Conservation (phyloP, 2,113 vertebrate species). For the Rynchops niger region DNA sequence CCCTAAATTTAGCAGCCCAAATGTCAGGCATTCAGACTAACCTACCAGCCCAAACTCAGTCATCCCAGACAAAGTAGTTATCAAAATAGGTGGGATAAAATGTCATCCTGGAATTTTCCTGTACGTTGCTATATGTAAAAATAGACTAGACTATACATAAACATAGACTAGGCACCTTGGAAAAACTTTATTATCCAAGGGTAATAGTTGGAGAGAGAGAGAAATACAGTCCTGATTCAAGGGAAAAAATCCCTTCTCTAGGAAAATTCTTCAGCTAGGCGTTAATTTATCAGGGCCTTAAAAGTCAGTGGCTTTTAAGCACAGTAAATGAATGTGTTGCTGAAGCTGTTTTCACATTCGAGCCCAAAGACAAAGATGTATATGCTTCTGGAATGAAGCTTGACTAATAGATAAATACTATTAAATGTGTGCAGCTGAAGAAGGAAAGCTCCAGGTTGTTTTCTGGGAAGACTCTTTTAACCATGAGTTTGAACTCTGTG, state of each 20-base stretch:
- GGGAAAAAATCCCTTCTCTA: background rate
- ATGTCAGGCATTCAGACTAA: background rate
- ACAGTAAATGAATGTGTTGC: background rate
- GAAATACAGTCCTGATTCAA: background rate
- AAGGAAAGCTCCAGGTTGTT: background rate
- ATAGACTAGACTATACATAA: background rate
- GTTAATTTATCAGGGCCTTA: background rate
- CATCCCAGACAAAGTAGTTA: background rate
- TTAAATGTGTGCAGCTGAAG: background rate
- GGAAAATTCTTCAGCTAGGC: background rate
- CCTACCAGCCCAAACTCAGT: background rate
- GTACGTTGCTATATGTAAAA: background rate
- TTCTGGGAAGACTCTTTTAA: background rate
- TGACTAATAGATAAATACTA: background rate
- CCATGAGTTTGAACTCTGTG: background rate
- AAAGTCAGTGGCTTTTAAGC: background rate
- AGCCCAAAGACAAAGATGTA: background rate
- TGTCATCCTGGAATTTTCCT: background rate
- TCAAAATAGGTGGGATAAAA: background rate
- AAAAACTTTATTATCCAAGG: background rate
- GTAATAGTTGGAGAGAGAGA: background rate
- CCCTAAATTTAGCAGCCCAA: slow-evolving; percentile 1
- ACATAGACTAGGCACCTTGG: background rate
- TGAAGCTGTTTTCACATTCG: background rate
- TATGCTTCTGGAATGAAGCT: background rate